Evolutionary conservation across 2,888 invertebrate genomes (phyloP).

Genomic region (Argyresthia goedartella): DNA sequence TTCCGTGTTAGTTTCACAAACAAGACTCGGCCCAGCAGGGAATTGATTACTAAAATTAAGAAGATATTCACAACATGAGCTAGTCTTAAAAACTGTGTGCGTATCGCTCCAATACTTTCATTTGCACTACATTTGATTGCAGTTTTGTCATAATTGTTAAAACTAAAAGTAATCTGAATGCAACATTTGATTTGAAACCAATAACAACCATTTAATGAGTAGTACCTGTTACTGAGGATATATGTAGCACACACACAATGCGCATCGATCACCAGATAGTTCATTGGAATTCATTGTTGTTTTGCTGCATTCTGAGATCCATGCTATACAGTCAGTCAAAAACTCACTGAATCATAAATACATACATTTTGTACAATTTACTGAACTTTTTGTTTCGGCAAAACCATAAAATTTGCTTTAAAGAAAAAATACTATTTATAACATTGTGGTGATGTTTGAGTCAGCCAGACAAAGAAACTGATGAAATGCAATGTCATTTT

Average conservation of each 20-base stretch:
- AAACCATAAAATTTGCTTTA: slow-evolving; percentile 20
- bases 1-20: slow-evolving; percentile 13
- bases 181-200: slow-evolving; percentile 58
- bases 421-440: slow-evolving; percentile 22
- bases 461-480: slow-evolving; percentile 30
- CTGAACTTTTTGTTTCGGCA: slow-evolving; percentile 30
- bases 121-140: slow-evolving; percentile 64
- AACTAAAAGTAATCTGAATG: slow-evolving; percentile 62
- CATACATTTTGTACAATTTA: slow-evolving; percentile 46
- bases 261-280: slow-evolving; percentile 15
- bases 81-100: slow-evolving; percentile 47
- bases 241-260: too few relatives aligned
- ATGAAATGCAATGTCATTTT: slow-evolving; percentile 41
- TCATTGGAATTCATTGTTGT: background rate
- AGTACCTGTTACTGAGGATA: slow-evolving; percentile 10
- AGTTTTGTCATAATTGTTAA: slow-evolving; percentile 48
- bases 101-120: slow-evolving; percentile 57
- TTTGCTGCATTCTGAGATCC: slow-evolving; percentile 68
- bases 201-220: slow-evolving; percentile 64
- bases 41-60: slow-evolving; percentile 27
- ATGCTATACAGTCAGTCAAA: slow-evolving; percentile 63
- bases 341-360: slow-evolving; percentile 56
- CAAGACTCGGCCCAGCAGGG: slow-evolving; percentile 20
- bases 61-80: slow-evolving; percentile 47
- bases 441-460: slow-evolving; percentile 25